Conservation (phyloP, 2,888 invertebrate species). For the Phytoseiulus persimilis region DNA sequence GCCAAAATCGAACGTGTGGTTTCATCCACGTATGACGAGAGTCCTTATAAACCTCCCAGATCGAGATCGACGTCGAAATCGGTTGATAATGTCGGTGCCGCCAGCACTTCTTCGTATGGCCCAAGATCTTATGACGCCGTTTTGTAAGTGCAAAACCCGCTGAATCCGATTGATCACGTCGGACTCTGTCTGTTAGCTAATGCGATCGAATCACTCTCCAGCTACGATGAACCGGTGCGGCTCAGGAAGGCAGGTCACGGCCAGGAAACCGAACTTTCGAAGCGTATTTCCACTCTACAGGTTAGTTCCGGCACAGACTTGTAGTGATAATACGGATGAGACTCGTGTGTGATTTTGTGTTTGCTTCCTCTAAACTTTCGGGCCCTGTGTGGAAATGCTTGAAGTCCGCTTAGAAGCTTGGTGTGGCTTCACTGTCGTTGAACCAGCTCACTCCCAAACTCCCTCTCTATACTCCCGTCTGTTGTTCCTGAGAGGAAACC, state of each 20-base stretch:
- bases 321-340: background rate
- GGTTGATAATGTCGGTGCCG: background rate
- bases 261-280: constrained; percentile 22
- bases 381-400: background rate
- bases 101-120: background rate
- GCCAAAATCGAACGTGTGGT: constrained; percentile 32
- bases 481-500: background rate
- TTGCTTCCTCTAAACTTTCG: background rate
- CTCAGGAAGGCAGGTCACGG: background rate
- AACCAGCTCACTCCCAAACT: background rate
- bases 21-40: constrained; percentile 9
- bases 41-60: background rate
- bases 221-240: constrained; percentile 18
- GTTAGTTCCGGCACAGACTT: background rate
- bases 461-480: background rate
- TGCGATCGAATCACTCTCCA: background rate
- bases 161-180: background rate
- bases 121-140: background rate
- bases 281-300: constrained; percentile 31
- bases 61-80: background rate
- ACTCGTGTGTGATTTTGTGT: background rate
- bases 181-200: background rate
- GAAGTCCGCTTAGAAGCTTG: background rate
- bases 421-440: background rate
- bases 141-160: background rate